Percentiles rank a stretch among this genome's conserved stretches.
phyloP scores from a whole-genome alignment of 2,113 vertebrate species.

The Eulacestoma nigropectus region DNA sequence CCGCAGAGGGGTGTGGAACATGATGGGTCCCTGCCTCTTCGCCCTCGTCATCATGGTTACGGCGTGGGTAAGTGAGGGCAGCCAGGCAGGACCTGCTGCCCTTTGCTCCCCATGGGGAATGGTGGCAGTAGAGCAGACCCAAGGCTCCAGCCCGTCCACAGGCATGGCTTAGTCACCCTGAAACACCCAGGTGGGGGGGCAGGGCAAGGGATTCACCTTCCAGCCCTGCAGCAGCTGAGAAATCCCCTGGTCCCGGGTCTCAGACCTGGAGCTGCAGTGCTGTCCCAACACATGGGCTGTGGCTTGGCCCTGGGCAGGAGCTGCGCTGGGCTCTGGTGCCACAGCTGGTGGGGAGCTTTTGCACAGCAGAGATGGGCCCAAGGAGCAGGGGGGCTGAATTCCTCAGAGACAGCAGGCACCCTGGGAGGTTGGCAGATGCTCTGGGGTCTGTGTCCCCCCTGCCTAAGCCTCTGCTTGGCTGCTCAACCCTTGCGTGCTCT shows the following conservation, averaged over 20 bases:
- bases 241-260: not conserved
- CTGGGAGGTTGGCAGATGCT: not conserved
- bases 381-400: not conserved
- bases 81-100: not conserved
- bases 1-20: slow-evolving; percentile 92
- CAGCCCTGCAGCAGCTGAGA: not conserved
- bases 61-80: slow-evolving; percentile 83
- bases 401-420: not conserved
- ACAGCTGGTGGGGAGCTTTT: not conserved
- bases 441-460: not conserved
- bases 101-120: not conserved
- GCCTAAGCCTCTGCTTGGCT: not conserved
- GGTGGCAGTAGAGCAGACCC: not conserved
- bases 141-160: not conserved
- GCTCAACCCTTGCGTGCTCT: not conserved
- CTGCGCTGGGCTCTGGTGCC: not conserved
- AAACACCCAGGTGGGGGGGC: not conserved
- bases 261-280: not conserved
- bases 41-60: slow-evolving; percentile 81
- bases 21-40: slow-evolving; percentile 89
- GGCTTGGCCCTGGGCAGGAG: not conserved
- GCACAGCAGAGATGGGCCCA: not conserved
- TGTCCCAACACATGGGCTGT: not conserved
- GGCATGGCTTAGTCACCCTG: not conserved
- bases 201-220: not conserved